A percentile compares a stretch with the other conserved stretches of the same genome.
phyloP scores from a whole-genome alignment of 2,113 vertebrate species.

The Ceyx cyanopectus region DNA sequence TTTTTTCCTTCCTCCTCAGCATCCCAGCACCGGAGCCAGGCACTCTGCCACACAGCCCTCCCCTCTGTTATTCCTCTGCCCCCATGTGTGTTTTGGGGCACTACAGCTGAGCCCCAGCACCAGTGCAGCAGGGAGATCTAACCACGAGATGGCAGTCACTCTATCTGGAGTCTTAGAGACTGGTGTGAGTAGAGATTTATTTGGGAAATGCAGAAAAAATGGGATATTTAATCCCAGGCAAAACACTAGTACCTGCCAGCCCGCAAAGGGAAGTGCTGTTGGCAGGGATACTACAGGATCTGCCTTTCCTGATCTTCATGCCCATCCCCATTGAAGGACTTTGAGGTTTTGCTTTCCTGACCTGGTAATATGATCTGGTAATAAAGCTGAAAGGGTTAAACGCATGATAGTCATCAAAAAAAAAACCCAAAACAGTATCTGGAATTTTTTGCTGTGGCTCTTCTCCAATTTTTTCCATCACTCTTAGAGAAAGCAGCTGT shows the following conservation, averaged over 20 bases:
- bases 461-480: neutral
- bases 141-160: constrained; percentile 47
- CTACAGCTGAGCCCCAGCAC: fast-evolving
- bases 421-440: neutral
- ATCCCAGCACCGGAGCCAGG: neutral
- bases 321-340: neutral
- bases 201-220: fast-evolving
- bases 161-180: neutral
- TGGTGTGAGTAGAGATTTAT: fast-evolving
- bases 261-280: neutral
- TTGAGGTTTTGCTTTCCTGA: neutral
- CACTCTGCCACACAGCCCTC: neutral
- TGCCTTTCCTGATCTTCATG: neutral
- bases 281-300: neutral
- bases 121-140: neutral
- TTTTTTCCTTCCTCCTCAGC: neutral
- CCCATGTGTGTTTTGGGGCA: fast-evolving
- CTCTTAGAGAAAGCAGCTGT: constrained; percentile 48
- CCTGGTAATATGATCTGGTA: neutral
- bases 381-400: constrained; percentile 6
- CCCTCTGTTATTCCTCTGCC: fast-evolving
- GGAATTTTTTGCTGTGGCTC: constrained; percentile 6
- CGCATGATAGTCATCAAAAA: neutral
- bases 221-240: neutral
- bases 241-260: neutral